Conservation (phyloP, 2,888 invertebrate species). For the Andricus quercusramuli region DNA sequence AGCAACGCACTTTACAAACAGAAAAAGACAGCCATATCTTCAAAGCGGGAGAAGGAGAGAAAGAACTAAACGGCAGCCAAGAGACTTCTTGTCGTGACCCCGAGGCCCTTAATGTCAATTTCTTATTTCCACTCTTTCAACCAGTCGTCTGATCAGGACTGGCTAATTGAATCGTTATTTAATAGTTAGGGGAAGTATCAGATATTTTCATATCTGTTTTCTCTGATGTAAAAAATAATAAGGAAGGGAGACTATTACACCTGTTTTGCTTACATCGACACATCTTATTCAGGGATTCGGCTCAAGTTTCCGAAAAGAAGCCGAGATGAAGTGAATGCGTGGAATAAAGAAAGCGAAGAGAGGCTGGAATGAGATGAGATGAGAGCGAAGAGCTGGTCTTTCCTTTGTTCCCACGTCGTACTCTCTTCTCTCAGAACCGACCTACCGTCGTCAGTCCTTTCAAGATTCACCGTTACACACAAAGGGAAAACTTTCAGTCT, state of each 20-base stretch:
- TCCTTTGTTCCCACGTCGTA: conserved; percentile 76
- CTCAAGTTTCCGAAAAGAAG: conserved; percentile 48
- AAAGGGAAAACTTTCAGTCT: conserved; percentile 64
- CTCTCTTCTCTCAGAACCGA: conserved; percentile 55
- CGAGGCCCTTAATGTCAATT: conserved; percentile 69
- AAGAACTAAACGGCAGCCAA: conserved; percentile 65
- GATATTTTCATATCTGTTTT: background rate
- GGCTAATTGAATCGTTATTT: background rate
- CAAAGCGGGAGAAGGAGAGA: conserved; percentile 38
- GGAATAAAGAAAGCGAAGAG: conserved; percentile 42
- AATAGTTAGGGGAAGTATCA: background rate
- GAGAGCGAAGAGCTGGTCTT: conserved; percentile 55
- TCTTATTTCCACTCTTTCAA: conserved; percentile 64
- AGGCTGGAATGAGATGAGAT: conserved; percentile 42
- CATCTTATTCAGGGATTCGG: conserved; percentile 10
- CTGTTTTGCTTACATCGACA: conserved; percentile 38
- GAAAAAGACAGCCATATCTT: background rate
- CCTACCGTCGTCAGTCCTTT: conserved; percentile 63
- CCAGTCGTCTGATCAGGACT: conserved; percentile 27
- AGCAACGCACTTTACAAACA: conserved; percentile 38
- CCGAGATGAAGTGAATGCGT: conserved; percentile 43
- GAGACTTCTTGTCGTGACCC: conserved; percentile 79
- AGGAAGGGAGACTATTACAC: conserved; percentile 38
- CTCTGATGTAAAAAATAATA: conserved; percentile 12
- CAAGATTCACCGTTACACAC: conserved; percentile 67